Evolutionary conservation across 2,888 invertebrate species (phyloP), one percentile per base, ranked within the genome.

Genomic region (Glomeris marginata): DNA sequence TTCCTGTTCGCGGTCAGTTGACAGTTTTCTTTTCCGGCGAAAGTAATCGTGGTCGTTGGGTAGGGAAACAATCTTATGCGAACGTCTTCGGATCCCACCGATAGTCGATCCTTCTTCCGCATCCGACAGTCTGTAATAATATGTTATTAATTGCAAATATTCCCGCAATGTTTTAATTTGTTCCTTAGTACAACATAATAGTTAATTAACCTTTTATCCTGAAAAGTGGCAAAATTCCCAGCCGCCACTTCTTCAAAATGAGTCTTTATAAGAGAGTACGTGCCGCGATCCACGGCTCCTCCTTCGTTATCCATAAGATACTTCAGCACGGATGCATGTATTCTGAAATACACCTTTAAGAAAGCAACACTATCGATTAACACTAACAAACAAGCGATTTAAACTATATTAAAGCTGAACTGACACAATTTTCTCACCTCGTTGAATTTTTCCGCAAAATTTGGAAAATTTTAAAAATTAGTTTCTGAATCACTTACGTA

Each of bases 241-340:
- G 59, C 56, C 2, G 62, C 62, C 2, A 68, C 65, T 38, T 60
- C 58, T 5, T 59, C 57, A 15, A 69, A 50, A 55, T 62, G 66
- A 4, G 58, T 54, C 38, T 63, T 54, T 34, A 67, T 61, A 33
- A 63, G 28, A 34, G 60, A 58, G 40, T 58, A 55, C 1, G 48
- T 54, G 16, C 55, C 55, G 11, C 40, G 28, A 13, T 44, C 73
- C 56, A 81, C 71, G 1, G 74, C 73, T 66, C 80, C 80, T 44
- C 77, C 78, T 61, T 81, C 82, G 58, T 81, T 78, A 55, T 79
- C 76, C 61, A 85, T 83, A 33, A 92, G 71, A 65, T 80, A 83
- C 68, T 90, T 92, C 4, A 92, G 70, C 59, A 88, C 83, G n/a
- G 84, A 81, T 0, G 87, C 82, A 64, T 92, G 87, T 49, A 87